phyloP scores from a whole-genome alignment of 1,140 invertebrate genomes.

The Amphibalanus amphitrite region DNA sequence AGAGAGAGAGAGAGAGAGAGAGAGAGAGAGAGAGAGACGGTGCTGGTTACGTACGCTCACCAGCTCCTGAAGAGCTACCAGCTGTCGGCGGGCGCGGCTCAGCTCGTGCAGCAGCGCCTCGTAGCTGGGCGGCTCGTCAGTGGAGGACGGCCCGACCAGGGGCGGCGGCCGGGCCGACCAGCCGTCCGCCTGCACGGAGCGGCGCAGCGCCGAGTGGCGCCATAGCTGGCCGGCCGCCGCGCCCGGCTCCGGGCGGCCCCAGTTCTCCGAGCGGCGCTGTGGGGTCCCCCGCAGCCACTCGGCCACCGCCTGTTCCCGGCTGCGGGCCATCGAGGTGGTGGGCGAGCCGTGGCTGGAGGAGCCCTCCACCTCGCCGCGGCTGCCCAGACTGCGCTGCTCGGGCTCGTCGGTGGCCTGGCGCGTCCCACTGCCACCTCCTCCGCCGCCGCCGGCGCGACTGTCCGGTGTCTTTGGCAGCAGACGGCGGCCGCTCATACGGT shows the following conservation, averaged over 20 bases:
- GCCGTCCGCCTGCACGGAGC: background rate
- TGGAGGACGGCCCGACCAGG: no score
- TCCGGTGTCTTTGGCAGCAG: conserved; percentile 15
- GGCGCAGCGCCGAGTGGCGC: background rate
- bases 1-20: no score
- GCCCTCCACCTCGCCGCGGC: conserved; percentile 13
- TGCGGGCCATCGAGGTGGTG: conserved; percentile 12
- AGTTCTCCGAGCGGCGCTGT: background rate
- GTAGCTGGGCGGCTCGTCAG: background rate
- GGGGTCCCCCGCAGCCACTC: background rate
- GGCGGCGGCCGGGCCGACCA: background rate
- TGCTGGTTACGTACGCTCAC: conserved; percentile 21
- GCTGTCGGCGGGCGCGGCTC: conserved; percentile 21
- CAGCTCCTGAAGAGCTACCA: conserved; percentile 26
- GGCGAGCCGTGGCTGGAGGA: conserved; percentile 13
- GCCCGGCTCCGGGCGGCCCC: background rate
- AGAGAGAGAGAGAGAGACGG: no score
- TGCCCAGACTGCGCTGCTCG: conserved; percentile 6
- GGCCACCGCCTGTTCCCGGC: background rate
- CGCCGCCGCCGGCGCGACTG: background rate
- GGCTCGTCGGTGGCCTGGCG: conserved; percentile 12
- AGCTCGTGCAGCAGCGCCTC: conserved; percentile 20
- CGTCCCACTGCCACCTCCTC: background rate
- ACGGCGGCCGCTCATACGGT: conserved; percentile 20
- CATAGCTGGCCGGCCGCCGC: conserved; percentile 7